Conservation (phyloP, 2,888 invertebrate genomes). For the Lepidocyrtoides sp. region DNA sequence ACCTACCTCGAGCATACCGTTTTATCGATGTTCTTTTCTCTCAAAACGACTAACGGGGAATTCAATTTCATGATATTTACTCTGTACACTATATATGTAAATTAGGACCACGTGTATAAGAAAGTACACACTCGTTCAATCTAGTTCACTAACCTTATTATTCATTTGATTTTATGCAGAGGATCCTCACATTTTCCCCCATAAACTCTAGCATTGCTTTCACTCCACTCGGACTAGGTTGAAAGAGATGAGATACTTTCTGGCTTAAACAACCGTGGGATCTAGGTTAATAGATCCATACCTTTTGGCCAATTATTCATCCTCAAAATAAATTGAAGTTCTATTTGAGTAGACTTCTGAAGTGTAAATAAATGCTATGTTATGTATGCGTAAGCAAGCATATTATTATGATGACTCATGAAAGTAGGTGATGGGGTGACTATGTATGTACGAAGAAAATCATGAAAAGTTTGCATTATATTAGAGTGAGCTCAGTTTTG, state of each 20-base stretch:
- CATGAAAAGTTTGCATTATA: no score
- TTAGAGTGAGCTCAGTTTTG: slow-evolving; percentile 14
- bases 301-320: slow-evolving; percentile 38
- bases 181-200: background rate
- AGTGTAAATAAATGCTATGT: no score
- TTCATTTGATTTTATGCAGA: background rate
- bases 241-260: background rate
- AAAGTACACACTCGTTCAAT: background rate
- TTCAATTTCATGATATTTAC: no score
- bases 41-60: no score
- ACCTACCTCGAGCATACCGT: no score
- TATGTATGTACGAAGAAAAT: no score
- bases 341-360: no score
- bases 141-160: slow-evolving; percentile 74
- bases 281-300: slow-evolving; percentile 68
- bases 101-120: background rate
- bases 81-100: background rate
- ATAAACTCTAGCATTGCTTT: background rate
- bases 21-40: no score
- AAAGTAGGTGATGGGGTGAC: no score
- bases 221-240: background rate
- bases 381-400: no score
- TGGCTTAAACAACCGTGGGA: slow-evolving; percentile 72
- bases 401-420: no score
- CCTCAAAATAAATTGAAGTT: slow-evolving; percentile 47